phyloP scores from a whole-genome alignment of 1,140 invertebrate genomes.

The Kradibia gibbosae region DNA sequence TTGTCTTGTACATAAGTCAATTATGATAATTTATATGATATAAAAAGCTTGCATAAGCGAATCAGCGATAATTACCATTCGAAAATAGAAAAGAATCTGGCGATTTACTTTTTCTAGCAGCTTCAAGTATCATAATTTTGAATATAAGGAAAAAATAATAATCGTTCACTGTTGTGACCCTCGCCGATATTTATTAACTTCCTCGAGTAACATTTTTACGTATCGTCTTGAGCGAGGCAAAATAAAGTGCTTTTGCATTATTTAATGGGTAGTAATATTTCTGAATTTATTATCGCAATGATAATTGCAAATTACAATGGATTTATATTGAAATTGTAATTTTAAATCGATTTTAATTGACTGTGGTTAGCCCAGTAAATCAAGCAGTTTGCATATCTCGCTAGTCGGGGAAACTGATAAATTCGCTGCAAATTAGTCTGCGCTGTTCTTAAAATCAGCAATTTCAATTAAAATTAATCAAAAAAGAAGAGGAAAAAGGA shows the following conservation, averaged over 20 bases:
- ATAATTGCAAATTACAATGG: background rate
- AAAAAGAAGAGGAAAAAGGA: too few species aligned
- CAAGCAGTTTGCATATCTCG: background rate
- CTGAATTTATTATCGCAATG: background rate
- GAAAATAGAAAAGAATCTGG: background rate
- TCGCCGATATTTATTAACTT: background rate
- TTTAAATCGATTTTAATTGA: background rate
- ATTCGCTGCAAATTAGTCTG: background rate
- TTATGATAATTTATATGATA: conserved; percentile 35
- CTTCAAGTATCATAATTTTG: background rate
- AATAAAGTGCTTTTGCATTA: background rate
- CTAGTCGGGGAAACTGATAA: background rate
- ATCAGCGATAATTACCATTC: background rate
- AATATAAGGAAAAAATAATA: background rate
- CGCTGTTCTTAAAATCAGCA: background rate
- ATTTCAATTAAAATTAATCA: conserved; percentile 16
- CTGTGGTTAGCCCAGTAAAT: background rate
- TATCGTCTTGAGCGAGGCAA: background rate
- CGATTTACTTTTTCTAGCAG: background rate
- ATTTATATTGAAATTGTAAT: background rate
- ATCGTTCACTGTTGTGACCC: background rate
- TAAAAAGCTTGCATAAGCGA: conserved; percentile 48
- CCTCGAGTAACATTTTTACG: background rate
- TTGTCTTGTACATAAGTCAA: conserved; percentile 7
- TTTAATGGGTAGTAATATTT: background rate